Base-by-base conservation (phyloP, 1,140 invertebrate genomes). In the Lamellibrachia luymesi region DNA sequence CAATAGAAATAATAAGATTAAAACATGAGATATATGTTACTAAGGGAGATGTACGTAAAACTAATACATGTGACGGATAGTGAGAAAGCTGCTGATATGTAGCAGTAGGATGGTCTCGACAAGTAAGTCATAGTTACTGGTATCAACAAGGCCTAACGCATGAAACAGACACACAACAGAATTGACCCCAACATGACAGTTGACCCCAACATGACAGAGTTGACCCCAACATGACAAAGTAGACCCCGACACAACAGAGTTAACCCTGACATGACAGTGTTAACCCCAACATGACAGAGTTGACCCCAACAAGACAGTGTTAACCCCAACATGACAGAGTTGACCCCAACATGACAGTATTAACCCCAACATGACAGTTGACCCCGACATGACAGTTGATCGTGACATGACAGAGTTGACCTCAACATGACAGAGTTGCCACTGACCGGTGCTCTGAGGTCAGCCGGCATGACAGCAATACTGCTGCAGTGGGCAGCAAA, bases 391-490 rank as follows among this genome's bases (percentile, higher is more conserved):
- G 64, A 80, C 52, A 6, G 6, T 56, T 56, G 52, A 56, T 2
- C 64, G 0, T 0, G 6, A 13, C 50, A 38, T 52, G 50, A n/a
- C 51, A n/a, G 51, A 8, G 91, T 91, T 49, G 27, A 56, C 64
- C 64, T 2, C 4, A n/a, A 13, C 50, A 38, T 92, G 50, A n/a
- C 51, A n/a, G 51, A 8, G 91, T 91, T 49, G 27, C 52, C 51
- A 94, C 94, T 94, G 94, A 96, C 98, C 91, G 98, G 97, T 92
- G 97, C 97, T 64, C 98, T 97, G 90, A 99, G 96, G 97, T 99
- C 99, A 4, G 98, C 98, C n/a, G 98, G 97, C 93, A 99, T 96
- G 1, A 96, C 95, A n/a, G 96, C 95, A 93, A 96, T 96, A 51
- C 97, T 97, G 93, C 96, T 96, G 4, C 97, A 95, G 96, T 99